These are phyloP conservation scores for Oreonectes daqikongensis DNA, from an alignment of 2,797 vertebrate genomes.

Conservation along the genomic window DNA sequence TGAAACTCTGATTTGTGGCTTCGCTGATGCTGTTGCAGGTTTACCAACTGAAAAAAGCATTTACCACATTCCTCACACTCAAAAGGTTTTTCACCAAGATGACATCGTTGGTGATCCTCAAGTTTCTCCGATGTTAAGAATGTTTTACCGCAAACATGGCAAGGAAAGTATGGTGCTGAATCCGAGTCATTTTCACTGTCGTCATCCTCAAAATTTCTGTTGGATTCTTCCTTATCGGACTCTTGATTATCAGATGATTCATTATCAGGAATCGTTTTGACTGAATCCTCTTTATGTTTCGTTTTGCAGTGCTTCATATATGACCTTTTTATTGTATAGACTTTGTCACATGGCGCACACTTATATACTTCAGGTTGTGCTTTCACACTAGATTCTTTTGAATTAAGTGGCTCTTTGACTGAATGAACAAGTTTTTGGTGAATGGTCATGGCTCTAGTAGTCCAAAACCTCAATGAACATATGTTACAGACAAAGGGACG, in stretches of 20 bases:
- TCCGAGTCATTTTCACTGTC: conserved; percentile 72
- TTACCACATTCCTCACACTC: conserved; percentile 81
- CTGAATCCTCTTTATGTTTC: conserved; percentile 62
- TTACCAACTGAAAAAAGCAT: conserved; percentile 78
- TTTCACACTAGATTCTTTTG: neutral
- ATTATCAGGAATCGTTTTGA: conserved; percentile 3
- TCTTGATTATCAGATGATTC: conserved; percentile 47
- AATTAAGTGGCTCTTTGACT: conserved; percentile 15
- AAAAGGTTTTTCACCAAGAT: conserved; percentile 81
- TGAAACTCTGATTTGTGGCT: conserved; percentile 83
- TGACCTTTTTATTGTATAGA: conserved; percentile 70
- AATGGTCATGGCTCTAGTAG: conserved; percentile 62
- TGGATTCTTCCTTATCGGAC: conserved; percentile 57
- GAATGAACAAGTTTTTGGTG: conserved; percentile 68
- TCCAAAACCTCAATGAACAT: conserved; percentile 71
- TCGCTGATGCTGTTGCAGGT: conserved; percentile 80
- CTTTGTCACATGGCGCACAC: conserved; percentile 73
- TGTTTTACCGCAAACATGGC: conserved; percentile 83
- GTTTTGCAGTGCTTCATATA: conserved; percentile 70
- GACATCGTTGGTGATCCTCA: conserved; percentile 82
- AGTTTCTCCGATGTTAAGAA: conserved; percentile 80
- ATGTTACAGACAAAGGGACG: conserved; percentile 69
- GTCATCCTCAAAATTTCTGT: conserved; percentile 60
- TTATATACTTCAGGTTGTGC: conserved; percentile 52
- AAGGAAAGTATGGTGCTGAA: conserved; percentile 81